Conservation (phyloP, 2,797 vertebrate species). For the Pseudochirops cupreus region DNA sequence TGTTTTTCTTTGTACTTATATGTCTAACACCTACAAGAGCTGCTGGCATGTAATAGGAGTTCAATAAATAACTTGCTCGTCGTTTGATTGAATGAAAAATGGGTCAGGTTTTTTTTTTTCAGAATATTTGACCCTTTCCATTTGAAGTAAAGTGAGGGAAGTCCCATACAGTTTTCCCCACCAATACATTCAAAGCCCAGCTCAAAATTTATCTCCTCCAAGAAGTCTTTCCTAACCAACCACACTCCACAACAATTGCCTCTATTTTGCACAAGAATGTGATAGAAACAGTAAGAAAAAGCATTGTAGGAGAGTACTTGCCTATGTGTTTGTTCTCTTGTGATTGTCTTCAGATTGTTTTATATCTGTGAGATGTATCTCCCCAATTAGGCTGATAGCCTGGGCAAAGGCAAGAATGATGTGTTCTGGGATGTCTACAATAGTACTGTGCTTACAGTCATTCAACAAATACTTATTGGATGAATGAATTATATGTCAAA, state of each 20-base stretch:
- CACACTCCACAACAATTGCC: not conserved
- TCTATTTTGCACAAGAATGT: not conserved
- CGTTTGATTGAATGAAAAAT: not conserved
- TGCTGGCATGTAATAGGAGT: not conserved
- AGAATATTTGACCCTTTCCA: not conserved
- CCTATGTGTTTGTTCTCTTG: not conserved
- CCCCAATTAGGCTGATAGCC: constrained; percentile 7
- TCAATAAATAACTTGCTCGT: not conserved
- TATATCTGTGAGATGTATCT: constrained; percentile 18
- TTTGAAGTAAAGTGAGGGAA: constrained; percentile 41
- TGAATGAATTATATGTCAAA: not conserved
- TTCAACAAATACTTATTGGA: constrained; percentile 6
- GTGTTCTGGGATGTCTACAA: not conserved
- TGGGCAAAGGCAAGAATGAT: not conserved
- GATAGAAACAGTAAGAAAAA: not conserved
- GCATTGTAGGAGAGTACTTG: not conserved
- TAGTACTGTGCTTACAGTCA: not conserved
- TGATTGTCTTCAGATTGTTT: not conserved
- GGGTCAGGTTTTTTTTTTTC: constrained; percentile 4
- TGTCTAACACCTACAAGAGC: not conserved
- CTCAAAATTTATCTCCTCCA: not conserved
- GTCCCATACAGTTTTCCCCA: not conserved
- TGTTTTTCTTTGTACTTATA: not conserved
- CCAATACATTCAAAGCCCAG: not conserved
- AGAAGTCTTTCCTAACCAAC: constrained; percentile 6